Base-by-base conservation (phyloP, 2,888 invertebrate species). In the Ctena decussata region DNA sequence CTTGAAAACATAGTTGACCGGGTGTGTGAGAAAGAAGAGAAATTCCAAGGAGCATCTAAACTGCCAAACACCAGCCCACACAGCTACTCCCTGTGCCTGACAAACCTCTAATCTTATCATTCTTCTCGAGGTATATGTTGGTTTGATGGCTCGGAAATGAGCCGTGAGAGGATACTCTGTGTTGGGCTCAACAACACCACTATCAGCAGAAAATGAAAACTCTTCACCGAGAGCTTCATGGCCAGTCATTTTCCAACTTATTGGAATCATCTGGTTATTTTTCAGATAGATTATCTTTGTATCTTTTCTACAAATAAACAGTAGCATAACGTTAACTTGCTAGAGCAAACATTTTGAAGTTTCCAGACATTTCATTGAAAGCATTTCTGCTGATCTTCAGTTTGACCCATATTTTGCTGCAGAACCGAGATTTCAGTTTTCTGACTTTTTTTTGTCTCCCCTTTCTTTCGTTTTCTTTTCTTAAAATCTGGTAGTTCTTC, bases 171-270 rank as follows among this genome's bases (percentile, higher is more conserved):
- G 92, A 82, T 93, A 95, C 87, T 95, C 95, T 18, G 93, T 92
- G 76, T 91, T 86, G 18, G 96, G 94, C 49, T 94, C 94, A 44
- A 96, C 94, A n/a, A 95, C 86, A 1, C 96, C 96, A 39, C 88
- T 93, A 80, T 94, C 95, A 37, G 93, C 91, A 0, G 93, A 93
- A 60, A 96, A 93, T 3, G 95, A 94, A 89, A 96, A 96, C 77
- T 96, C 96, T 83, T 96, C 95, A 5, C 96, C 96, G 6, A 96
- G 92, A 73, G 91, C 93, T 79, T 96, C 96, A 69, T 95, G 86
- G 6, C 95, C 95, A 41, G 90, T 93, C 60, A 96, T 87, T 65
- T 93, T 92, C 96, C 96, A 96, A 15, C 91, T 92, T 1, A 96
- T 95, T 0, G 96, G 95, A 41, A 96, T 89, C 80, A 93, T 87